phyloP scores from a whole-genome alignment of 2,113 vertebrate genomes.

The Aythya baeri region DNA sequence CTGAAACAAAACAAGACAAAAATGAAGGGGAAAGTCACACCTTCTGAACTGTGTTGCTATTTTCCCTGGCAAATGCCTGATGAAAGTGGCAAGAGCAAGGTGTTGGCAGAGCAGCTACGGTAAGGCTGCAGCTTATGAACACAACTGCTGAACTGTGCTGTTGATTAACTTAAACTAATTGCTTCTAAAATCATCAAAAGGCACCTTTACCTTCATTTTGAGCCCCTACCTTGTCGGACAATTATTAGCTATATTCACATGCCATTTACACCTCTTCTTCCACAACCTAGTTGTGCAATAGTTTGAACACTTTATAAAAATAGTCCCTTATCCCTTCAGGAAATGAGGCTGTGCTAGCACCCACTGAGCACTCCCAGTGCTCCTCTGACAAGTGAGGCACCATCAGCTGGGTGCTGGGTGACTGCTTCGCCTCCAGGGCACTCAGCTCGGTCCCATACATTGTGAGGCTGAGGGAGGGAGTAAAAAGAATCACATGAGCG shows the following conservation, averaged over 20 bases:
- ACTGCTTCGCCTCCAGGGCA: neutral
- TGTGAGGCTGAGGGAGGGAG: neutral
- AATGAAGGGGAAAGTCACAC: neutral
- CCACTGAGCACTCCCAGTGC: rapidly evolving
- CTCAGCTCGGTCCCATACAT: neutral
- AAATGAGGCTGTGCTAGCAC: neutral
- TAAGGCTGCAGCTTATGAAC: neutral
- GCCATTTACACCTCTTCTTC: neutral
- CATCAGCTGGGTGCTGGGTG: neutral
- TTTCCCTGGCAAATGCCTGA: neutral
- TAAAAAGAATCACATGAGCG: neutral
- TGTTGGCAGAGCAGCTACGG: neutral
- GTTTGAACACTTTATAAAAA: neutral
- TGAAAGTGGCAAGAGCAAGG: neutral
- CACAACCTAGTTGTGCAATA: neutral
- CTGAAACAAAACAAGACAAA: neutral
- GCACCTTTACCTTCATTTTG: neutral
- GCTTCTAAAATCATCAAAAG: neutral
- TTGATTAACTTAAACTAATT: neutral
- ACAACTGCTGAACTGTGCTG: neutral
- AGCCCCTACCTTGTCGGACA: neutral
- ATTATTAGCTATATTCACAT: neutral
- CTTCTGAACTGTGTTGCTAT: neutral
- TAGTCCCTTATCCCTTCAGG: neutral
- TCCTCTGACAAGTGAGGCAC: rapidly evolving